Conservation (phyloP, 2,888 invertebrate species). For the Timema podura region DNA sequence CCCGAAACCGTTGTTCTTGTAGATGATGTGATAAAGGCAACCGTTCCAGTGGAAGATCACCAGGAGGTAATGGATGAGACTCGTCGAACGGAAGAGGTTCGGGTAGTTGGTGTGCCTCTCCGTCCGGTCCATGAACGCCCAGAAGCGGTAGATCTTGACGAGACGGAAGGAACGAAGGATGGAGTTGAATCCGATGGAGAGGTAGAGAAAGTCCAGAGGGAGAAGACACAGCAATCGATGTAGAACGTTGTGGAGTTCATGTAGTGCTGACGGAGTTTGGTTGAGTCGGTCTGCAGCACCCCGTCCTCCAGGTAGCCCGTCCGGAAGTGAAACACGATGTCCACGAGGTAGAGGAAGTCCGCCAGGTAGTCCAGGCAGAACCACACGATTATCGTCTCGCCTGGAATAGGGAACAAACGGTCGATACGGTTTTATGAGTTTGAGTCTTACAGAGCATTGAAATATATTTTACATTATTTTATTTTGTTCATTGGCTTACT, state of each 20-base stretch:
- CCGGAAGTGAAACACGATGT: conserved; percentile 95
- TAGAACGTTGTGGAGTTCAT: conserved; percentile 98
- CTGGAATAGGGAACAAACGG: conserved; percentile 50
- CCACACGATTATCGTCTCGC: conserved; percentile 87
- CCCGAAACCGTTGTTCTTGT: conserved; percentile 92
- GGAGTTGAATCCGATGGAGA: conserved; percentile 96
- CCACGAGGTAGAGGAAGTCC: conserved; percentile 92
- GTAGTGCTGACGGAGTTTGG: conserved; percentile 91
- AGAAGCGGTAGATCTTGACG: conserved; percentile 96
- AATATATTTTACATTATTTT: no score
- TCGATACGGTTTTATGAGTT: background rate
- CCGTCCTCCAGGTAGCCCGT: conserved; percentile 98
- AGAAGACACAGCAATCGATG: conserved; percentile 97
- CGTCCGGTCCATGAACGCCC: conserved; percentile 97
- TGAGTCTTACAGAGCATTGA: no score
- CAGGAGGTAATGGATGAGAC: conserved; percentile 91
- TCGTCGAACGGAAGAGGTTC: conserved; percentile 88
- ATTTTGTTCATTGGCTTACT: no score
- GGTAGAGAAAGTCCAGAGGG: conserved; percentile 95
- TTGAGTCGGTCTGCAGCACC: conserved; percentile 92
- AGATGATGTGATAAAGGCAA: conserved; percentile 95
- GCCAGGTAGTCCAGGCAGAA: conserved; percentile 96
- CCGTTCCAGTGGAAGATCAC: conserved; percentile 99
- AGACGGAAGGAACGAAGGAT: conserved; percentile 92
- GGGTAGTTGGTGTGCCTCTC: conserved; percentile 99